These are phyloP conservation scores for Lepidurus packardi DNA, from an alignment of 1,140 invertebrate species.

Conservation along the genomic window DNA sequence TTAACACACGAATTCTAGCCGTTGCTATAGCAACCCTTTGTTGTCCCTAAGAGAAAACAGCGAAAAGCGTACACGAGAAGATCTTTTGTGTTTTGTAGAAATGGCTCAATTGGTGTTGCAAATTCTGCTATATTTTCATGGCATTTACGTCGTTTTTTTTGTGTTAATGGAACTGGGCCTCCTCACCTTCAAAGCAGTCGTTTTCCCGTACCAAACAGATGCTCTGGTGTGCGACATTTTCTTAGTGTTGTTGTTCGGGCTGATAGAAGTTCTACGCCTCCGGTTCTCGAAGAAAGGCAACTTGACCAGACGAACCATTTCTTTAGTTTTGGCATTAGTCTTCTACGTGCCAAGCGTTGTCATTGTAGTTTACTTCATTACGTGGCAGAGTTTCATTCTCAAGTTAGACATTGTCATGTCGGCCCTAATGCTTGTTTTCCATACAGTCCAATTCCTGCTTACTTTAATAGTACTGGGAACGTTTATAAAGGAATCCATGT, in stretches of 20 bases:
- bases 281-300: neutral
- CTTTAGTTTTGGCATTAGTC: neutral
- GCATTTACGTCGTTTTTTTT: neutral
- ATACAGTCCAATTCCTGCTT: neutral
- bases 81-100: neutral
- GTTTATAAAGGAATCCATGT: neutral
- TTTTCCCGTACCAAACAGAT: neutral
- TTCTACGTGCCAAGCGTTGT: neutral
- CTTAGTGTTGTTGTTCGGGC: neutral
- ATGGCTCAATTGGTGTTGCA: neutral
- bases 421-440: neutral
- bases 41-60: neutral
- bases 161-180: neutral
- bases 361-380: neutral
- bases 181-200: neutral
- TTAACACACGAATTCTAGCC: neutral
- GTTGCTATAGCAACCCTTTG: conserved; percentile 9
- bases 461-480: neutral
- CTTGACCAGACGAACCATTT: neutral
- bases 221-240: neutral
- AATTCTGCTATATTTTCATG: neutral
- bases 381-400: neutral
- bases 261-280: neutral
- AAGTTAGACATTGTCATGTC: neutral
- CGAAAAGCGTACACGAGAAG: neutral